Evolutionary conservation across 2,797 vertebrate species (phyloP).

Genomic region (Chloroceryle inda): DNA sequence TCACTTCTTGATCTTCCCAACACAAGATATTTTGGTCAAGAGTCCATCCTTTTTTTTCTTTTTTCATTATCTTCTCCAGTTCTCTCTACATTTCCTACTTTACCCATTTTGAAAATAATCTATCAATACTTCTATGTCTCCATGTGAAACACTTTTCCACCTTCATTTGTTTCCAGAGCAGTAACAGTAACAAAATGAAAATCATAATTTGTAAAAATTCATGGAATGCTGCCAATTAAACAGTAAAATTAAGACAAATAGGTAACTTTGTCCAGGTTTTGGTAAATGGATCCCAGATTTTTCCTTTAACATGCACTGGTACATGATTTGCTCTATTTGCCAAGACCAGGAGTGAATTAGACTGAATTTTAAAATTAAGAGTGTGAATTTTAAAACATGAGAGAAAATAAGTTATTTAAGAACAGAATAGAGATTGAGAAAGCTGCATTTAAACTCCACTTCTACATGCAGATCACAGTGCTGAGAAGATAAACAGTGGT

Average conservation of each 20-base stretch:
- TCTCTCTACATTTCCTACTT: neutral
- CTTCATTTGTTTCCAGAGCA: slow-evolving; percentile 14
- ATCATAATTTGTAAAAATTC: neutral
- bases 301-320: neutral
- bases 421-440: neutral
- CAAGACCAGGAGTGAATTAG: neutral
- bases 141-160: neutral
- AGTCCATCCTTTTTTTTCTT: fast-evolving
- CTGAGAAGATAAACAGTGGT: neutral
- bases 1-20: neutral
- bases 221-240: neutral
- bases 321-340: neutral
- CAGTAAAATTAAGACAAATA: neutral
- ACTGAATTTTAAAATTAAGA: neutral
- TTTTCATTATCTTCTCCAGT: neutral
- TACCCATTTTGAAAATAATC: neutral
- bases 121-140: neutral
- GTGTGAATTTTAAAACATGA: neutral
- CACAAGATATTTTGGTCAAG: neutral
- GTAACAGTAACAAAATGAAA: neutral
- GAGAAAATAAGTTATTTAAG: neutral
- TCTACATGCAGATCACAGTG: neutral
- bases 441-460: neutral
- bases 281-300: neutral
- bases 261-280: neutral